Percentiles rank a stretch among this genome's conserved stretches.
Conservation (phyloP, 1,140 invertebrate species). For the Drosophila pallidifrons region DNA sequence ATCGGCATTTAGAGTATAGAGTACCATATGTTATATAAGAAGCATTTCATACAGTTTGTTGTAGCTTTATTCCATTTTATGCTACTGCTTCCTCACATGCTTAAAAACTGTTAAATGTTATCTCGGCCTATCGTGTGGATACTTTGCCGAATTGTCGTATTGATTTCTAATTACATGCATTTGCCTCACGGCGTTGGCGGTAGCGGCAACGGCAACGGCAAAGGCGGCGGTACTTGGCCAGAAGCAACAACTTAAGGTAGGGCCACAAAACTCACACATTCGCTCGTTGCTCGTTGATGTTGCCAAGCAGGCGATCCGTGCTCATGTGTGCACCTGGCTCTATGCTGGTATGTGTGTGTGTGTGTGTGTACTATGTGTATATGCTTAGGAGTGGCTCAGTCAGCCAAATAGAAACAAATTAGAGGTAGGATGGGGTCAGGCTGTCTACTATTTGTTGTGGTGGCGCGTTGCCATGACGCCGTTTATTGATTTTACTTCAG, state of each 20-base stretch:
- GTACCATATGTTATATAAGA: no score
- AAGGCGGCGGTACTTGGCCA: conserved; percentile 41
- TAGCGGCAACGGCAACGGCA: no score
- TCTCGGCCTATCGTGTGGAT: conserved; percentile 14
- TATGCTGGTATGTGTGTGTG: background rate
- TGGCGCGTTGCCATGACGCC: conserved; percentile 68
- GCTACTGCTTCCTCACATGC: background rate
- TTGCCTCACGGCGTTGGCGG: conserved; percentile 26
- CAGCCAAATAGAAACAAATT: conserved; percentile 52
- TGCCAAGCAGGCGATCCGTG: background rate
- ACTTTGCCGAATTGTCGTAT: conserved; percentile 63
- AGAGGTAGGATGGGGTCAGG: conserved; percentile 15
- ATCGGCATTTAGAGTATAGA: no score
- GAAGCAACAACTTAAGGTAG: conserved; percentile 60
- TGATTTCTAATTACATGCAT: conserved; percentile 74
- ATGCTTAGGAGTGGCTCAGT: conserved; percentile 53
- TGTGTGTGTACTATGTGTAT: conserved; percentile 1
- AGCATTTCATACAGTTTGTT: no score
- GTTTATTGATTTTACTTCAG: conserved; percentile 71
- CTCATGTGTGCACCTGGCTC: background rate
- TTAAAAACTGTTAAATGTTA: background rate
- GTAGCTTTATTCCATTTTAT: conserved; percentile 20
- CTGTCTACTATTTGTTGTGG: conserved; percentile 76
- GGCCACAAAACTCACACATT: conserved; percentile 29
- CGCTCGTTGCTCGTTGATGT: background rate